These are phyloP conservation scores for Euzophera pinguis DNA, from an alignment of 2,888 invertebrate genomes.

Conservation along the genomic window DNA sequence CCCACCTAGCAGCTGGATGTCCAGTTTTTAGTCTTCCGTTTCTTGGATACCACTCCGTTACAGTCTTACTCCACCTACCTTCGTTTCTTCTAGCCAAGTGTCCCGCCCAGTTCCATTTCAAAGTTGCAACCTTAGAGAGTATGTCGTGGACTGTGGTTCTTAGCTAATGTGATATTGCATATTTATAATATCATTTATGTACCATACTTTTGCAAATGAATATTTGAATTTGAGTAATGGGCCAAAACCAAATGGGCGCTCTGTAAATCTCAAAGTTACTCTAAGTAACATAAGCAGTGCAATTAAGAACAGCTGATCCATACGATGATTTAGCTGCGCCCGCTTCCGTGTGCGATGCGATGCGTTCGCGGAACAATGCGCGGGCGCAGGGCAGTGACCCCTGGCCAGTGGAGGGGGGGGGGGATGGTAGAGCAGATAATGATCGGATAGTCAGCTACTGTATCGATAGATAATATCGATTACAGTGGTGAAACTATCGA, in stretches of 20 bases:
- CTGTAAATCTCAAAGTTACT: background rate
- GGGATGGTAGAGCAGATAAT: slow-evolving; percentile 6
- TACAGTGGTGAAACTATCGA: background rate
- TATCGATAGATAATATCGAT: slow-evolving; percentile 2
- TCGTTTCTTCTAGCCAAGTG: too few species aligned
- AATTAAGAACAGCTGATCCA: slow-evolving; percentile 12
- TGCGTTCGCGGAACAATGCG: slow-evolving; percentile 53
- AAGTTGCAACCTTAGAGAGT: too few species aligned
- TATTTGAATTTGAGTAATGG: too few species aligned
- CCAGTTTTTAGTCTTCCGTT: too few species aligned
- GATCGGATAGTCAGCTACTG: slow-evolving; percentile 34
- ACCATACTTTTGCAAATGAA: too few species aligned
- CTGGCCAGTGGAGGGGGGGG: slow-evolving; percentile 1
- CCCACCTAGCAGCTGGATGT: too few species aligned
- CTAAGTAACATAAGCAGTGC: slow-evolving; percentile 8
- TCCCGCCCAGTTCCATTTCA: too few species aligned
- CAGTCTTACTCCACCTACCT: too few species aligned
- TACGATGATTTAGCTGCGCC: slow-evolving; percentile 18
- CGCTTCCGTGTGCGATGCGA: slow-evolving; percentile 35
- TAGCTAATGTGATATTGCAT: too few species aligned
- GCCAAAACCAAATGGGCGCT: background rate
- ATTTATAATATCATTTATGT: too few species aligned
- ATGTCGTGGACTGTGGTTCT: too few species aligned
- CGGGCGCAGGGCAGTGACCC: slow-evolving; percentile 39
- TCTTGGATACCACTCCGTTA: too few species aligned